phyloP scores from a whole-genome alignment of 2,113 vertebrate genomes.

The Ophiodon elongatus region DNA sequence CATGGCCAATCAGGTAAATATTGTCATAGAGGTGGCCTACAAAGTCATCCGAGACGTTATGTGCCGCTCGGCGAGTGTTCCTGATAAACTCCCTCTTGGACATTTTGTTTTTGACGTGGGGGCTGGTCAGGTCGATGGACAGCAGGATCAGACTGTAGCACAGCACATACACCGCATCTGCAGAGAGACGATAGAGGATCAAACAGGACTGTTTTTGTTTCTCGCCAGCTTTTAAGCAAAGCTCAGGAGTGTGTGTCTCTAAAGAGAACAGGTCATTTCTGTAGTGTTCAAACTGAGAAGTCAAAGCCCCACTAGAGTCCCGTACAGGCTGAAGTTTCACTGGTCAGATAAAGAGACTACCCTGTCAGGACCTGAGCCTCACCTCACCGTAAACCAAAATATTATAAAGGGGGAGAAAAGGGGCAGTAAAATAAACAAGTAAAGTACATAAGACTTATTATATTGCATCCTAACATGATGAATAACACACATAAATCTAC shows the following conservation, averaged over 20 bases:
- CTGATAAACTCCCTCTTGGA: slow-evolving; percentile 99
- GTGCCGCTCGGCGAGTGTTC: slow-evolving; percentile 95
- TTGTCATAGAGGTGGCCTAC: slow-evolving; percentile 99
- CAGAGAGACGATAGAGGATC: slow-evolving; percentile 28
- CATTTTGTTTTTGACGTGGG: slow-evolving; percentile 99
- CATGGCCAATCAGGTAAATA: slow-evolving; percentile 98
- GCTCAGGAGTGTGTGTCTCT: background rate
- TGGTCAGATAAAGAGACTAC: background rate
- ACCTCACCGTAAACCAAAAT: background rate
- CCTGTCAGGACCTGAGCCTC: background rate
- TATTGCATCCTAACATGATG: background rate
- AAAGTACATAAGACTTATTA: background rate
- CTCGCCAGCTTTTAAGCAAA: background rate
- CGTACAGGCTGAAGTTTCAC: background rate
- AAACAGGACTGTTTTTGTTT: background rate
- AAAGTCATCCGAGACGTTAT: slow-evolving; percentile 98
- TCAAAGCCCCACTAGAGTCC: background rate
- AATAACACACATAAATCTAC: background rate
- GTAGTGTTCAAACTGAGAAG: background rate
- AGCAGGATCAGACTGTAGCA: slow-evolving; percentile 99
- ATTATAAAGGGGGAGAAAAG: background rate
- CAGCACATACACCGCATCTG: slow-evolving; percentile 98
- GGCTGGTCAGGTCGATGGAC: slow-evolving; percentile 97
- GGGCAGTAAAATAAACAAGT: background rate
- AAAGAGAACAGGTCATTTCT: background rate